Evolutionary conservation across 2,888 invertebrate species (phyloP).

Genomic region (Amitus sp.): DNA sequence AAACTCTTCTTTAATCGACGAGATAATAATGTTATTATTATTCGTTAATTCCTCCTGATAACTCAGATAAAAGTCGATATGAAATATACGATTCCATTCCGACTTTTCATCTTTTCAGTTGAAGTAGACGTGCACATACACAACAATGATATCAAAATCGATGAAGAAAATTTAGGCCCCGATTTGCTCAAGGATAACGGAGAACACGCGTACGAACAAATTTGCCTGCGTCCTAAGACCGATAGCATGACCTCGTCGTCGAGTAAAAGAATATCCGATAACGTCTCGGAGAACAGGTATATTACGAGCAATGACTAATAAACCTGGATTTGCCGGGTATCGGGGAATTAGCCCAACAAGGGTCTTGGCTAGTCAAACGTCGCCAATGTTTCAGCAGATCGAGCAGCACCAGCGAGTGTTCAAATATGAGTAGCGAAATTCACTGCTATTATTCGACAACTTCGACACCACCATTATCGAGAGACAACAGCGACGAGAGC

Average conservation of each 20-base stretch:
- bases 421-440: conserved; percentile 61
- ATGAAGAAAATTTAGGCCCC: conserved; percentile 56
- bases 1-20: not conserved
- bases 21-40: not conserved
- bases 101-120: conserved; percentile 74
- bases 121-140: conserved; percentile 84
- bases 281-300: conserved; percentile 55
- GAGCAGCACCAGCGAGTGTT: conserved; percentile 62
- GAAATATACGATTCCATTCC: too few species aligned
- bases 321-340: too few species aligned
- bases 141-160: conserved; percentile 53
- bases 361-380: conserved; percentile 14
- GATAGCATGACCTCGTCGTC: conserved; percentile 48
- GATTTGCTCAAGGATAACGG: conserved; percentile 52
- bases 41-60: not conserved
- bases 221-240: conserved; percentile 55
- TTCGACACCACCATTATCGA: conserved; percentile 69
- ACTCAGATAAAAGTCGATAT: too few species aligned
- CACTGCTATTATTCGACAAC: conserved; percentile 61
- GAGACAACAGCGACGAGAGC: conserved; percentile 60
- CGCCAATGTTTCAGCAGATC: conserved; percentile 60
- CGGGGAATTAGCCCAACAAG: too few species aligned
- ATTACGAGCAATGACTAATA: not conserved
- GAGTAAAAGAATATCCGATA: conserved; percentile 53
- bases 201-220: conserved; percentile 64